A percentile compares a stretch with the other conserved stretches of the same genome.
Conservation (phyloP, 1,140 invertebrate genomes). For the Teleopsis dalmanni region DNA sequence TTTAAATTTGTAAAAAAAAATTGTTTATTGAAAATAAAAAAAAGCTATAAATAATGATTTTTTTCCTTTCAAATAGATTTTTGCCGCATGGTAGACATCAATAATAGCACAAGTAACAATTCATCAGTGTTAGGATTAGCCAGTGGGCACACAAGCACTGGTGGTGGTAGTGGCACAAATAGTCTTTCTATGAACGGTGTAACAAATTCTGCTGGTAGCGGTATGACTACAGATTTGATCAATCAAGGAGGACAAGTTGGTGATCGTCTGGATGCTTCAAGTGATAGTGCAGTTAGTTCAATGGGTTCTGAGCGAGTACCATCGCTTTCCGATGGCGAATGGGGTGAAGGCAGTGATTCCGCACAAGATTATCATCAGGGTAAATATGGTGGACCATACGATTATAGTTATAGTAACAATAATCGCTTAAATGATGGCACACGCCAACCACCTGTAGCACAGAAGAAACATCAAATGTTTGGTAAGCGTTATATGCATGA, state of each 20-base stretch:
- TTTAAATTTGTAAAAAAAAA: background rate
- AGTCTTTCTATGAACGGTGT: slow-evolving; percentile 41
- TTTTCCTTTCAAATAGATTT: slow-evolving; percentile 54
- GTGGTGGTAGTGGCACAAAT: slow-evolving; percentile 16
- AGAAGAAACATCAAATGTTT: slow-evolving; percentile 89
- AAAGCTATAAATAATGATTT: background rate
- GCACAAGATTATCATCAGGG: slow-evolving; percentile 56
- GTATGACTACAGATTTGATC: slow-evolving; percentile 36
- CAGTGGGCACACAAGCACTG: slow-evolving; percentile 11
- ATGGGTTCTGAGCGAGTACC: slow-evolving; percentile 86
- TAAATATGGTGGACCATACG: slow-evolving; percentile 70
- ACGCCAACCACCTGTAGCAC: slow-evolving; percentile 62
- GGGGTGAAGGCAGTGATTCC: slow-evolving; percentile 82
- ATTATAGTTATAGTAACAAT: slow-evolving; percentile 54
- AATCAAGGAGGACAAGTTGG: slow-evolving; percentile 27
- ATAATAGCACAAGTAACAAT: slow-evolving; percentile 49
- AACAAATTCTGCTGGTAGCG: slow-evolving; percentile 29
- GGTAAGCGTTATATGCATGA: slow-evolving; percentile 76
- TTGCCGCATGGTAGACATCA: slow-evolving; percentile 78
- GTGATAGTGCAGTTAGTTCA: slow-evolving; percentile 81
- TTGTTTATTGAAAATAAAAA: background rate
- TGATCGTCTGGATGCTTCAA: slow-evolving; percentile 71
- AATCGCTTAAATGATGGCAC: slow-evolving; percentile 30
- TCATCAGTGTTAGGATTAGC: slow-evolving; percentile 30
- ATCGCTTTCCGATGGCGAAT: slow-evolving; percentile 77